These are phyloP conservation scores for Octomys mimax DNA, from an alignment of 2,797 vertebrate genomes.

Conservation along the genomic window DNA sequence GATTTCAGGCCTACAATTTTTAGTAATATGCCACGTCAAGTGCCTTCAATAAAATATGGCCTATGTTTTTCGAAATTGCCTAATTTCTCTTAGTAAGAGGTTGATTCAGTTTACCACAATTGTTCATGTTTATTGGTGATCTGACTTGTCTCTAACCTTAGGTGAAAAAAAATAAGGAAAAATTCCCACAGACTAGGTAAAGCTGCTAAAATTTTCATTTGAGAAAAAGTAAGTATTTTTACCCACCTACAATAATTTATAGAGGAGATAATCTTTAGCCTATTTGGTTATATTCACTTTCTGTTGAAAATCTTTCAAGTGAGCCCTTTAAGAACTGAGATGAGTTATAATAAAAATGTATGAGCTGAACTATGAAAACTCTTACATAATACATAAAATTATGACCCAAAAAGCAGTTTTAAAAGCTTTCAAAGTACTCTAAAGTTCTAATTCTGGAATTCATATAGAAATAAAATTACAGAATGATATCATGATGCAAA, in stretches of 20 bases:
- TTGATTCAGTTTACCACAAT: neutral
- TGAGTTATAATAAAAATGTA: slow-evolving; percentile 6
- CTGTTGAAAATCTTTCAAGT: neutral
- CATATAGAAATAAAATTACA: neutral
- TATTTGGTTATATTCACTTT: neutral
- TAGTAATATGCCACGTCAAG: neutral
- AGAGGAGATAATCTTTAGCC: neutral
- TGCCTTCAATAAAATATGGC: slow-evolving; percentile 24
- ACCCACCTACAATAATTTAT: slow-evolving; percentile 14
- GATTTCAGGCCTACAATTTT: neutral
- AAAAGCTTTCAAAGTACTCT: neutral
- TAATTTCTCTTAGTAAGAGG: slow-evolving; percentile 49
- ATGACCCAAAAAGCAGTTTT: neutral
- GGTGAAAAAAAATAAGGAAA: neutral
- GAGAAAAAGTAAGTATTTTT: slow-evolving; percentile 30
- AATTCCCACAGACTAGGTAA: neutral
- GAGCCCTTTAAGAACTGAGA: neutral
- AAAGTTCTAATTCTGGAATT: neutral
- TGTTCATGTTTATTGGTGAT: neutral
- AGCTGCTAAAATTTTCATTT: neutral
- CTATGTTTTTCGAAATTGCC: neutral
- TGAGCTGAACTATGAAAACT: neutral
- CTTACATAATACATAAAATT: neutral
- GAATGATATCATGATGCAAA: neutral
- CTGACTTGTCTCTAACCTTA: neutral